phyloP scores from a whole-genome alignment of 2,113 vertebrate species.

The Cettia cetti region DNA sequence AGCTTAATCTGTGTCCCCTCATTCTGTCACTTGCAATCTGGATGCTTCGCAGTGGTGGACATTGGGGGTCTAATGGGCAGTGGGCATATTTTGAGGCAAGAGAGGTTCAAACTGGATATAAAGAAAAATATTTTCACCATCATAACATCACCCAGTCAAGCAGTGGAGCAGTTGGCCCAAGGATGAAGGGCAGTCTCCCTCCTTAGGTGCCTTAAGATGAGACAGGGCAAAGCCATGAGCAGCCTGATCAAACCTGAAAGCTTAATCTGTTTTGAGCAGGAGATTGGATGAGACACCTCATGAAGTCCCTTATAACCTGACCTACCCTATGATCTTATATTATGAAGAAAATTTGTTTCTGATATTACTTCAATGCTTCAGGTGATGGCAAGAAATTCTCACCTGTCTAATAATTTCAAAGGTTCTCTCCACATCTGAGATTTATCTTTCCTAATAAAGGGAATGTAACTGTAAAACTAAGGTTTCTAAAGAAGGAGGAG shows the following conservation, averaged over 20 bases:
- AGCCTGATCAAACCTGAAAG: background rate
- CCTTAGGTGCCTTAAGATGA: background rate
- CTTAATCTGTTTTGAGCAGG: background rate
- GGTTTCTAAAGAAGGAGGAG: background rate
- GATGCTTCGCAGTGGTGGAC: background rate
- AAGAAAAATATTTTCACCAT: background rate
- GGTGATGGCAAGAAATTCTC: background rate
- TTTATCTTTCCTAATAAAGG: background rate
- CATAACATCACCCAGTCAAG: accelerated
- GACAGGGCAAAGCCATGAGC: background rate
- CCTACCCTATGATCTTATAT: background rate
- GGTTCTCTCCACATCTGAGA: background rate
- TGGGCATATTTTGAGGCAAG: background rate
- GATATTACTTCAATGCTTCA: background rate
- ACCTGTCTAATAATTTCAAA: background rate
- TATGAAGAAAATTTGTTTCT: background rate
- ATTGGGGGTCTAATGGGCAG: background rate
- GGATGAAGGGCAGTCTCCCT: background rate
- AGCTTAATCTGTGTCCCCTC: background rate
- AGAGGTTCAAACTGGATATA: background rate
- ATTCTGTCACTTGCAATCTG: background rate
- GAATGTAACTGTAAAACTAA: background rate
- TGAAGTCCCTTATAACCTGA: background rate
- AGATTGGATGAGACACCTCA: background rate
- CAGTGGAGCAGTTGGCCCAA: background rate